These are phyloP conservation scores for Trissolcus basalis DNA, from an alignment of 1,140 invertebrate species.

Conservation along the genomic window DNA sequence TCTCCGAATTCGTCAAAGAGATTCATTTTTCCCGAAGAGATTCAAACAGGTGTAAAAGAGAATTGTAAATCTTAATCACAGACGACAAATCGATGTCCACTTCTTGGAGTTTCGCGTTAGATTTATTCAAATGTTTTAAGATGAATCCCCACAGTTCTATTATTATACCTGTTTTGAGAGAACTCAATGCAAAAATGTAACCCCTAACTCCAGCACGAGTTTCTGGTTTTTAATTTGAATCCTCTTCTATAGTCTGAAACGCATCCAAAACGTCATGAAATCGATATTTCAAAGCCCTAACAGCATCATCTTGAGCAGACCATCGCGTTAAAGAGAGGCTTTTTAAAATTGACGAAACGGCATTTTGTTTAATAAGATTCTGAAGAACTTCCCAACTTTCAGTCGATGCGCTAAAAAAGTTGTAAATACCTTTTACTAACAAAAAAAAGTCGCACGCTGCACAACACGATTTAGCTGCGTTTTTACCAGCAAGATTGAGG, in stretches of 20 bases:
- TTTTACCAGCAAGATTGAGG: neutral
- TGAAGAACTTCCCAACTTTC: constrained; percentile 50
- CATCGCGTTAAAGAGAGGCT: constrained; percentile 25
- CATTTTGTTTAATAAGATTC: constrained; percentile 5
- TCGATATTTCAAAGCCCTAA: constrained; percentile 18
- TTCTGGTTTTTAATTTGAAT: constrained; percentile 28
- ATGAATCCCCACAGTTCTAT: constrained; percentile 35
- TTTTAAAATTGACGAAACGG: constrained; percentile 21
- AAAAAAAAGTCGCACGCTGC: constrained; percentile 33
- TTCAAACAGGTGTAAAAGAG: too few relatives aligned
- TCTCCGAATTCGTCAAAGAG: too few relatives aligned
- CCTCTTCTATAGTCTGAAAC: constrained; percentile 3
- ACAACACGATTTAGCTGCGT: neutral
- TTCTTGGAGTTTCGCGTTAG: constrained; percentile 14
- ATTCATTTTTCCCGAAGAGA: constrained; percentile 44
- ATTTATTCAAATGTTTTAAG: constrained; percentile 21
- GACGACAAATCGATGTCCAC: constrained; percentile 21
- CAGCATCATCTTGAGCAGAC: constrained; percentile 31
- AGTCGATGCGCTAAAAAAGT: constrained; percentile 54
- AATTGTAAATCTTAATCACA: constrained; percentile 29
- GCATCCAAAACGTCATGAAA: constrained; percentile 16
- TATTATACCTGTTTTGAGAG: too few relatives aligned
- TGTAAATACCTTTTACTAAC: constrained; percentile 29
- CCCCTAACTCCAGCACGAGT: too few relatives aligned
- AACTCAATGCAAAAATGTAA: too few relatives aligned